Evolutionary conservation across 2,888 invertebrate genomes (phyloP).

Genomic region (Halictus quadricinctus): DNA sequence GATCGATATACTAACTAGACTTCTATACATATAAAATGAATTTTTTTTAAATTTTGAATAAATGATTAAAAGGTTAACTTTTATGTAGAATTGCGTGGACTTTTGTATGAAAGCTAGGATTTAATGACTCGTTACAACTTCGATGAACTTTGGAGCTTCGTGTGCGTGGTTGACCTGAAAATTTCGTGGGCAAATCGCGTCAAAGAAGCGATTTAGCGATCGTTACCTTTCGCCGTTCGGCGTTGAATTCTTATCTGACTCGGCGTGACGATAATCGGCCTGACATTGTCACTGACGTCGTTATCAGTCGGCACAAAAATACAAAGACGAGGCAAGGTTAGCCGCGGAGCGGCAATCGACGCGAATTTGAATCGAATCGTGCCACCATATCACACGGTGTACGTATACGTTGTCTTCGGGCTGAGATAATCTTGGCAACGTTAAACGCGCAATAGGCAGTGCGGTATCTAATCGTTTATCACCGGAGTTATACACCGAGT

Average conservation of each 20-base stretch:
- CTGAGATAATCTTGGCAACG: slow-evolving; percentile 64
- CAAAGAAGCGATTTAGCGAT: slow-evolving; percentile 31
- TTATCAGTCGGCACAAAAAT: slow-evolving; percentile 43
- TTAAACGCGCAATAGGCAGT: slow-evolving; percentile 64
- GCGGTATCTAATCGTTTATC: slow-evolving; percentile 68
- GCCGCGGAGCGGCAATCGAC: slow-evolving; percentile 12
- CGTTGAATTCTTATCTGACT: slow-evolving; percentile 37
- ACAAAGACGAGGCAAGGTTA: neutral
- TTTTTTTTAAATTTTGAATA: too few relatives aligned
- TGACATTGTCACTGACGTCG: slow-evolving; percentile 52
- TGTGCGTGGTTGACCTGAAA: slow-evolving; percentile 8
- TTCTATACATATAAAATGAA: too few relatives aligned
- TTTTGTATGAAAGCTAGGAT: too few relatives aligned
- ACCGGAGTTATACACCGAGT: slow-evolving; percentile 47
- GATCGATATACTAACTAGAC: too few relatives aligned
- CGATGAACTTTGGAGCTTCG: neutral
- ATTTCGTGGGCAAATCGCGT: slow-evolving; percentile 48
- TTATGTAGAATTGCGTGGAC: too few relatives aligned
- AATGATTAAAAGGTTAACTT: too few relatives aligned
- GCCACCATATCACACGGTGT: neutral
- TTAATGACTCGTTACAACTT: neutral
- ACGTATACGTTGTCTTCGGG: slow-evolving; percentile 19
- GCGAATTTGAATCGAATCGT: slow-evolving; percentile 27
- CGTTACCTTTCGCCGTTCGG: slow-evolving; percentile 15
- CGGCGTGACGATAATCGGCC: slow-evolving; percentile 52